Base-by-base conservation (phyloP, 2,113 vertebrate genomes). In the Mugil cephalus region DNA sequence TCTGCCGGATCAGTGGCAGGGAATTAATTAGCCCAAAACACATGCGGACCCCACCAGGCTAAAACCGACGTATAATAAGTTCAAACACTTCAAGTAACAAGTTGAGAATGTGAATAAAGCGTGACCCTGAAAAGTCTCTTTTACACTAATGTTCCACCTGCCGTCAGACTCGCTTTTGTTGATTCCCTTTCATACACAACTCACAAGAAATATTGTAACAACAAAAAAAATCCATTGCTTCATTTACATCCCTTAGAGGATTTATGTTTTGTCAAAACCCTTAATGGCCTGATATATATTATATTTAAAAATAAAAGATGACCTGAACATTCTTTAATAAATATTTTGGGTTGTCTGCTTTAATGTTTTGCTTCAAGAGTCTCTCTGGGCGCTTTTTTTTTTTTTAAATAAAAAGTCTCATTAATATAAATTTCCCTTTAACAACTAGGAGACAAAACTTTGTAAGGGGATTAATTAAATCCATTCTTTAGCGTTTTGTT, bases 21-120 rank as follows among this genome's bases (percentile, higher is more conserved):
- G 38, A 3, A 38, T 34, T 0, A 58, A 39, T 45, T 30, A 30
- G 24, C 24, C 24, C 24, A 5, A 30, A 30, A 30, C 38, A 66
- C 14, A 65, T 39, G 21, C 30, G n/a, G 63, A 55, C 58, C 34
- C 42, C 14, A 64, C 63, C 39, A 53, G 51, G 63, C 21, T 10
- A 35, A 60, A 47, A 1, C 38, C 2, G 2, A 43, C 19, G 2
- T 11, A 7, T 42, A 52, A 58, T n/a, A 11, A n/a, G 42, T 2
- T 6, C 6, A 15, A 46, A 53, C 56, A n/a, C 24, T 60, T 24
- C 2, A 4, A 0, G 14, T 14, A 9, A 61, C 67, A 48, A n/a
- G 21, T 10, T 12, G 19, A 11, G 66, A 43, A 66, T 58, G 30
- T 4, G 5, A 67, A 76, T 69, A 61, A 75, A 70, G 65, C 8